Conservation (phyloP, 2,113 vertebrate species). For the Lophura nycthemera region DNA sequence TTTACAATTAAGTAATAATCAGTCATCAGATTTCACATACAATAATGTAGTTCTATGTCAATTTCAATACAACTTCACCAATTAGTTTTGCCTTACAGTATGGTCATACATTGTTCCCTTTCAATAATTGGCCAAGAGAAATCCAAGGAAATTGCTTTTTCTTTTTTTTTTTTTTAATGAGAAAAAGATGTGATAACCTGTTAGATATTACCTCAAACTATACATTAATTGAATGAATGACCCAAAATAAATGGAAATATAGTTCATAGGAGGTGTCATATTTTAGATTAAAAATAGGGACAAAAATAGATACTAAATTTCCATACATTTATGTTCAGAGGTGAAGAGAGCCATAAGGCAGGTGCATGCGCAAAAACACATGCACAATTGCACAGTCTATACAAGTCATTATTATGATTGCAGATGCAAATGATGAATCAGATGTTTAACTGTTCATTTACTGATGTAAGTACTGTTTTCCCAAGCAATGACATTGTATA, state of each 20-base stretch:
- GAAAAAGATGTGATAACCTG: not conserved
- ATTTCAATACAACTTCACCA: not conserved
- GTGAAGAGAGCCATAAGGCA: constrained; percentile 17
- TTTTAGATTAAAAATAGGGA: not conserved
- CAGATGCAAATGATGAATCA: constrained; percentile 64
- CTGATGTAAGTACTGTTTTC: constrained; percentile 62
- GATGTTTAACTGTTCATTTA: constrained; percentile 68
- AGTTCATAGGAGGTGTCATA: not conserved
- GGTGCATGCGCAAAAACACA: constrained; percentile 39
- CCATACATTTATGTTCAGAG: constrained; percentile 3
- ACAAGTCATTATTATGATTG: constrained; percentile 47
- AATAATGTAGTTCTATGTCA: not conserved
- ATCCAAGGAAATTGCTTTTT: not conserved
- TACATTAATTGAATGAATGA: not conserved
- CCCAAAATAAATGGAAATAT: not conserved
- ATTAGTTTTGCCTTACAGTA: not conserved
- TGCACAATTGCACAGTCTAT: constrained; percentile 25
- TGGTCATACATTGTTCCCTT: not conserved
- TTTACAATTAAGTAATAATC: not conserved
- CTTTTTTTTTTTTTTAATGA: not conserved
- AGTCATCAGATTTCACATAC: not conserved
- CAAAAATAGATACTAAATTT: not conserved
- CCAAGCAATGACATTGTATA: constrained; percentile 45
- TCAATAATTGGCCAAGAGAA: not conserved
- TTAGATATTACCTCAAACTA: not conserved